These are phyloP conservation scores for Lamproptera curius DNA, from an alignment of 2,888 invertebrate genomes.

Conservation along the genomic window DNA sequence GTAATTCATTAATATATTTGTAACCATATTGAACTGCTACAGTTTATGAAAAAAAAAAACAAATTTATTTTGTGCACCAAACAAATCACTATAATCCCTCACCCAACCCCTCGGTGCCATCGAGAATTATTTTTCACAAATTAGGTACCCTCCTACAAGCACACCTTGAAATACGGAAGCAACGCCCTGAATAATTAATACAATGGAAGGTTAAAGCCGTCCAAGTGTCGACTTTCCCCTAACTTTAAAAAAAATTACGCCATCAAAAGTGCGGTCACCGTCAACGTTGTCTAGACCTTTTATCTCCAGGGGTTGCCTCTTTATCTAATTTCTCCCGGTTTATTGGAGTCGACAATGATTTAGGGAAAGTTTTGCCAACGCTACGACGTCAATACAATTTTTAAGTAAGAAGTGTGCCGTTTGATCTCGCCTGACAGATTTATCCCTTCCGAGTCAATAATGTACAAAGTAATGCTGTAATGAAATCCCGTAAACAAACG, in stretches of 20 bases:
- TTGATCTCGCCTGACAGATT: conserved; percentile 73
- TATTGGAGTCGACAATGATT: conserved; percentile 74
- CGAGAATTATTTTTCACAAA: conserved; percentile 65
- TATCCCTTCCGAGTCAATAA: conserved; percentile 59
- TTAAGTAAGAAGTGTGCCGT: conserved; percentile 31
- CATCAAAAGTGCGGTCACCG: conserved; percentile 72
- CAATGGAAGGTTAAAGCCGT: conserved; percentile 76
- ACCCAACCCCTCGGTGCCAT: conserved; percentile 68
- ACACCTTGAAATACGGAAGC: conserved; percentile 71
- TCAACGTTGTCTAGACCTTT: conserved; percentile 65
- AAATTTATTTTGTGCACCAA: no score
- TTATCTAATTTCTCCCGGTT: conserved; percentile 74
- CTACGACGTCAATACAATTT: conserved; percentile 39
- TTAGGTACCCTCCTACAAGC: conserved; percentile 65
- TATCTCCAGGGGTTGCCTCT: conserved; percentile 62
- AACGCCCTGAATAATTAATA: conserved; percentile 76
- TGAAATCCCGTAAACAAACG: conserved; percentile 54
- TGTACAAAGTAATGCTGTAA: conserved; percentile 33
- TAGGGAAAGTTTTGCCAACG: conserved; percentile 54
- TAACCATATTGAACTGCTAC: no score
- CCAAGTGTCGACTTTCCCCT: conserved; percentile 75
- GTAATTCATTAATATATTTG: no score
- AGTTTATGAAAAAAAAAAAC: no score
- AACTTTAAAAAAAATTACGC: conserved; percentile 72
- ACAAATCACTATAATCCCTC: no score